Evolutionary conservation across 1,140 invertebrate species (phyloP).

Genomic region (Drosophila quadrilineata): DNA sequence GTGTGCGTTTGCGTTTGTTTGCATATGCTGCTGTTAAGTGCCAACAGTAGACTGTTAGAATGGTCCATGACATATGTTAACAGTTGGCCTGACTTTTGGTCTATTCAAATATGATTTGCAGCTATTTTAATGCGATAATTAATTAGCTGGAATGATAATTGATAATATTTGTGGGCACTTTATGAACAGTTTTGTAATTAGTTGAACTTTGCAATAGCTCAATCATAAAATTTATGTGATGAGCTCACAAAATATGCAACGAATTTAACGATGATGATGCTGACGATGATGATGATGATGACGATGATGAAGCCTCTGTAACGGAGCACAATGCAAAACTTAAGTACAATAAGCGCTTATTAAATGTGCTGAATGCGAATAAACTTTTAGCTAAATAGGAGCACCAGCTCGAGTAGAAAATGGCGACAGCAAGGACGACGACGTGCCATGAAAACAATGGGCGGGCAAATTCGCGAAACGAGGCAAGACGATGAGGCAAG

Average conservation of each 20-base stretch:
- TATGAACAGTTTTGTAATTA: too few relatives aligned
- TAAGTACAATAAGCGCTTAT: constrained; percentile 77
- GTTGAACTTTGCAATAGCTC: constrained; percentile 4
- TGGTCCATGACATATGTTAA: constrained; percentile 46
- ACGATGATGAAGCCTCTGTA: constrained; percentile 23
- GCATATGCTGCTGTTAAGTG: constrained; percentile 9
- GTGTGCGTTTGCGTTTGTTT: not conserved
- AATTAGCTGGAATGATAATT: constrained; percentile 31
- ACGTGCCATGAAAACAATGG: constrained; percentile 74
- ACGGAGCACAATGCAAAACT: constrained; percentile 55
- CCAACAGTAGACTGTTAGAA: constrained; percentile 16
- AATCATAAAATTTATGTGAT: not conserved
- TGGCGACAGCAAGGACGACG: constrained; percentile 51
- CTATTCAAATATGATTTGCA: constrained; percentile 31
- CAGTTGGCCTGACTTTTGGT: not conserved
- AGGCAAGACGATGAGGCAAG: constrained; percentile 23
- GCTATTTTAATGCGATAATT: constrained; percentile 50
- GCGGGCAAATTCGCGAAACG: constrained; percentile 59
- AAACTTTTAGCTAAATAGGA: constrained; percentile 74
- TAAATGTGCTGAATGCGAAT: constrained; percentile 73
- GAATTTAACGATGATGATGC: constrained; percentile 21
- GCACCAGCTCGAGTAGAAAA: too few relatives aligned
- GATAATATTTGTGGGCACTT: constrained; percentile 10
- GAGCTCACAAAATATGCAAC: constrained; percentile 25
- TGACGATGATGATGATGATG: not conserved